Conservation (phyloP, 2,797 vertebrate species). For the Oreonectes daqikongensis region DNA sequence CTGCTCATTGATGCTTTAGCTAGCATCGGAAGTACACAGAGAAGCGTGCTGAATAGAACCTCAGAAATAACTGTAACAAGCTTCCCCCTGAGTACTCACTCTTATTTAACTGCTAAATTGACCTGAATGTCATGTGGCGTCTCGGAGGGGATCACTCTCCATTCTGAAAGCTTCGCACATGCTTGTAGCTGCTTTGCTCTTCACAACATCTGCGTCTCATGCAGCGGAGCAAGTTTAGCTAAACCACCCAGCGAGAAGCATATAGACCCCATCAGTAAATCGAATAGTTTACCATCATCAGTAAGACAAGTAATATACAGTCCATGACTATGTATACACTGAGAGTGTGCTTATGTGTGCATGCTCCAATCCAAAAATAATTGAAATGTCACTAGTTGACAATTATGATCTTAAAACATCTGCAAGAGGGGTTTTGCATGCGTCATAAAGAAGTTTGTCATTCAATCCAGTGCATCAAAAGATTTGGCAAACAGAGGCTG, state of each 20-base stretch:
- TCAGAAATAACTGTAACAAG: constrained; percentile 36
- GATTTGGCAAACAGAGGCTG: not conserved
- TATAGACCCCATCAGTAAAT: constrained; percentile 74
- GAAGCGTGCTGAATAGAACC: constrained; percentile 26
- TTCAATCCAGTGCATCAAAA: not conserved
- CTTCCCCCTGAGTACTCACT: constrained; percentile 32
- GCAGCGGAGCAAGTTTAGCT: constrained; percentile 39
- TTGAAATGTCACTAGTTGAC: not conserved
- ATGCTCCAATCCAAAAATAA: constrained; percentile 6
- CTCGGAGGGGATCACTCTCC: constrained; percentile 33
- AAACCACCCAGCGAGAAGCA: constrained; percentile 71
- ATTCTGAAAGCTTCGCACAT: constrained; percentile 21
- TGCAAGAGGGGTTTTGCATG: not conserved
- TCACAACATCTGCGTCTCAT: constrained; percentile 56
- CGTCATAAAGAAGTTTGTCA: not conserved
- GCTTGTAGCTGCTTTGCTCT: constrained; percentile 35
- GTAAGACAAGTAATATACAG: constrained; percentile 46
- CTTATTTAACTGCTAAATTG: constrained; percentile 46
- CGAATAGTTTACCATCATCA: constrained; percentile 70
- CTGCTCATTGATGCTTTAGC: not conserved
- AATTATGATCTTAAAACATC: constrained; percentile 8
- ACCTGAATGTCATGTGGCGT: constrained; percentile 48
- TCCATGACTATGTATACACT: constrained; percentile 26
- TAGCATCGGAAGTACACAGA: not conserved
- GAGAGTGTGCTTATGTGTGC: constrained; percentile 48